These are phyloP conservation scores for Notodonta dromedarius DNA, from an alignment of 2,888 invertebrate species.

Conservation along the genomic window DNA sequence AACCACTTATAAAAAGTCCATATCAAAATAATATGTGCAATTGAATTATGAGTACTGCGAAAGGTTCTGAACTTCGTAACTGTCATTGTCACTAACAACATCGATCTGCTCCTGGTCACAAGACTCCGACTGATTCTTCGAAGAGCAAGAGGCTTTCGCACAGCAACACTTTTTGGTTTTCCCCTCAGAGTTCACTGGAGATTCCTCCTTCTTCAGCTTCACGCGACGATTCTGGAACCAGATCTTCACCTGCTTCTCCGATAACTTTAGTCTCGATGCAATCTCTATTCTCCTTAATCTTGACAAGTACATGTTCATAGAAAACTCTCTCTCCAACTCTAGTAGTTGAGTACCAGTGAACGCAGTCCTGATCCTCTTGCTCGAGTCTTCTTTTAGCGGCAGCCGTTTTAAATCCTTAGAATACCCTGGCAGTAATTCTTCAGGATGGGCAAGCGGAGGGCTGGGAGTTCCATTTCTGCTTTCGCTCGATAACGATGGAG, in stretches of 20 bases:
- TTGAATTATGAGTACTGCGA: slow-evolving; percentile 56
- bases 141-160: slow-evolving; percentile 60
- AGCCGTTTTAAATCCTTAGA: slow-evolving; percentile 75
- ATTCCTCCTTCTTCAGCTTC: slow-evolving; percentile 95
- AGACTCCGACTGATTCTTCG: slow-evolving; percentile 51
- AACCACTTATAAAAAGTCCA: slow-evolving; percentile 7
- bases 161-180: slow-evolving; percentile 73
- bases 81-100: slow-evolving; percentile 74
- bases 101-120: slow-evolving; percentile 77
- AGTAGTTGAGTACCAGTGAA: slow-evolving; percentile 95
- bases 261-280: slow-evolving; percentile 93
- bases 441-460: slow-evolving; percentile 75
- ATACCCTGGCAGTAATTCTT: slow-evolving; percentile 75
- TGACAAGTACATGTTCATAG: slow-evolving; percentile 95
- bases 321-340: slow-evolving; percentile 95
- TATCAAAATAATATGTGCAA: slow-evolving; percentile 5
- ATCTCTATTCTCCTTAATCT: slow-evolving; percentile 96
- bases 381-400: slow-evolving; percentile 86
- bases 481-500: slow-evolving; percentile 72
- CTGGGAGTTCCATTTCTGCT: slow-evolving; percentile 84
- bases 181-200: slow-evolving; percentile 73
- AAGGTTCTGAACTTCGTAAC: slow-evolving; percentile 64
- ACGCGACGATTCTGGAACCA: slow-evolving; percentile 98
- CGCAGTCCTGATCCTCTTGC: slow-evolving; percentile 95
- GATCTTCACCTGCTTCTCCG: slow-evolving; percentile 97